Conservation (phyloP, 2,113 vertebrate genomes). For the Aleadryas rufinucha region DNA sequence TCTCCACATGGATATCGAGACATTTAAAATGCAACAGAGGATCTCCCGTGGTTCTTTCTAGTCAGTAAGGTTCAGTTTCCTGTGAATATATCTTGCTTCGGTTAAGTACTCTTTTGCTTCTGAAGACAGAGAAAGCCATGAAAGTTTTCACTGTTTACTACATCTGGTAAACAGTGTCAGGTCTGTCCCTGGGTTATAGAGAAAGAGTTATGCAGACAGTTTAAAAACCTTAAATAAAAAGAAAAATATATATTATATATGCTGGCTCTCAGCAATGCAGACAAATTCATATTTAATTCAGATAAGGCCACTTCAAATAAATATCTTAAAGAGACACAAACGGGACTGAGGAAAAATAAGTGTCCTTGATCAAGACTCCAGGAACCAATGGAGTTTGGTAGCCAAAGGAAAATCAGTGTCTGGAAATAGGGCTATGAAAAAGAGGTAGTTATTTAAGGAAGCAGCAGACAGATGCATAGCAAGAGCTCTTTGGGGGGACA, state of each 20-base stretch:
- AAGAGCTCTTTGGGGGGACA: neutral
- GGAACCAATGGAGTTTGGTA: neutral
- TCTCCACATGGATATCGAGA: neutral
- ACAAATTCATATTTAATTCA: slow-evolving; percentile 30
- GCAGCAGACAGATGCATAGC: neutral
- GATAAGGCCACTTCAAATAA: slow-evolving; percentile 48
- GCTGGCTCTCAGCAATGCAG: neutral
- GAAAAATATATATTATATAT: neutral
- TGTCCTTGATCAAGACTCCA: neutral
- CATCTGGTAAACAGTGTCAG: neutral
- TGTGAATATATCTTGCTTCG: neutral
- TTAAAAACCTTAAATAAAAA: slow-evolving; percentile 8
- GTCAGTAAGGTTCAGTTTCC: neutral
- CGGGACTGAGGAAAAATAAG: slow-evolving; percentile 15
- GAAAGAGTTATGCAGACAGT: neutral
- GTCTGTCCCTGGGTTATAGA: slow-evolving; percentile 36
- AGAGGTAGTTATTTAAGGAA: neutral
- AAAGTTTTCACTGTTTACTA: neutral
- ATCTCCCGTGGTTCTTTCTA: neutral
- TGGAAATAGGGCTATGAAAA: neutral
- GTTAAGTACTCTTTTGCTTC: neutral
- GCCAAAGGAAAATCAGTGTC: slow-evolving; percentile 6
- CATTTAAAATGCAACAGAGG: neutral
- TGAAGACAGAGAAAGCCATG: neutral
- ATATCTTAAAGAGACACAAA: slow-evolving; percentile 6